Percentiles rank a stretch among this genome's conserved stretches.
Conservation (phyloP, 2,113 vertebrate species). For the Gadus macrocephalus region DNA sequence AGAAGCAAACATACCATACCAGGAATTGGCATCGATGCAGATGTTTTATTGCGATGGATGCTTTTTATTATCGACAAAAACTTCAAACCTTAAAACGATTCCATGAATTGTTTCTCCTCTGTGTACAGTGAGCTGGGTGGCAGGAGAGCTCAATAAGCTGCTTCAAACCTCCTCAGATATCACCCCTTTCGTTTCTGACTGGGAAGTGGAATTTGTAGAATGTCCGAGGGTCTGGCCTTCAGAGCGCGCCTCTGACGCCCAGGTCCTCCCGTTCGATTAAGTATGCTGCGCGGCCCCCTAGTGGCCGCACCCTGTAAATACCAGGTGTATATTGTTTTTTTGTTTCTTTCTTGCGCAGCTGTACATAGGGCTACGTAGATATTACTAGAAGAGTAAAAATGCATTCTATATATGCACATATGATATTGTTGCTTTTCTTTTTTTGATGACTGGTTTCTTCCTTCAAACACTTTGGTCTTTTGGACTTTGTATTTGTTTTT, state of each 20-base stretch:
- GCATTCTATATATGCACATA: slow-evolving; percentile 62
- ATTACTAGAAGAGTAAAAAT: slow-evolving; percentile 35
- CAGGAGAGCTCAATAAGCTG: slow-evolving; percentile 46
- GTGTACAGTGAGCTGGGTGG: slow-evolving; percentile 46
- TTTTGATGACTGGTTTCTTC: slow-evolving; percentile 29
- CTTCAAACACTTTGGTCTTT: slow-evolving; percentile 49
- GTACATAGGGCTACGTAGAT: slow-evolving; percentile 66
- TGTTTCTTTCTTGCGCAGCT: slow-evolving; percentile 27
- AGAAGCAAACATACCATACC: slow-evolving; percentile 54
- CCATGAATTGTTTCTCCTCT: slow-evolving; percentile 67
- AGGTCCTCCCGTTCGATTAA: slow-evolving; percentile 54
- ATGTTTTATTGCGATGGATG: slow-evolving; percentile 44
- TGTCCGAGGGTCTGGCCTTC: slow-evolving; percentile 45
- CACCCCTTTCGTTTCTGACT: slow-evolving; percentile 63
- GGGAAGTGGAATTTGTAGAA: slow-evolving; percentile 62
- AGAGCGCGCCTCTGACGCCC: slow-evolving; percentile 24
- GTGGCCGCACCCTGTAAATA: slow-evolving; percentile 69
- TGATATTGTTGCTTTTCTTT: slow-evolving; percentile 42
- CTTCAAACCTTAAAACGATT: slow-evolving; percentile 64
- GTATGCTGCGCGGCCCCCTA: slow-evolving; percentile 66
- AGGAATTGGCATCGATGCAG: slow-evolving; percentile 47
- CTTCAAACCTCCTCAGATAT: slow-evolving; percentile 60
- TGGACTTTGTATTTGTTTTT: slow-evolving; percentile 23
- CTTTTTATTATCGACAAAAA: slow-evolving; percentile 16
- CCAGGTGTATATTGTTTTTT: slow-evolving; percentile 45